Conservation (phyloP, 2,797 vertebrate species). For the Thripadectes ignobilis region DNA sequence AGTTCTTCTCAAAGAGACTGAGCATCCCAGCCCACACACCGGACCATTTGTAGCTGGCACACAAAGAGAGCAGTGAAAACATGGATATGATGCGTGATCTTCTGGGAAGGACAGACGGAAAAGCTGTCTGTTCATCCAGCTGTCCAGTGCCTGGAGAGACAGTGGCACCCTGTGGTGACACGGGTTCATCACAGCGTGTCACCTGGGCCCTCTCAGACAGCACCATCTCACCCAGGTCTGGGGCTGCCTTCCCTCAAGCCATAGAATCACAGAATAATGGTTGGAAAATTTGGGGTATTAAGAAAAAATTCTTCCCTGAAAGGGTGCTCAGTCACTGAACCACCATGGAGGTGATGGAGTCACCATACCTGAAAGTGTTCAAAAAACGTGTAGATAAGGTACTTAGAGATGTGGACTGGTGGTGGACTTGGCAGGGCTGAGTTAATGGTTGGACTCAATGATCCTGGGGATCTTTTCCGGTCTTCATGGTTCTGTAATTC, state of each 20-base stretch:
- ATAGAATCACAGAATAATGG: not conserved
- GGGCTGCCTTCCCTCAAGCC: not conserved
- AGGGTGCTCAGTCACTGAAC: not conserved
- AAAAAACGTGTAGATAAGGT: not conserved
- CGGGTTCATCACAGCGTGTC: not conserved
- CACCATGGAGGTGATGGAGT: not conserved
- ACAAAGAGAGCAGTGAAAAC: not conserved
- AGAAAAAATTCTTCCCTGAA: not conserved
- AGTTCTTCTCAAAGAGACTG: not conserved
- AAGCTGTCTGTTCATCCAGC: not conserved
- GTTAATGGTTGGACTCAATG: fast-evolving
- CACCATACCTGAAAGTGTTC: not conserved
- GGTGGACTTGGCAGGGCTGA: not conserved
- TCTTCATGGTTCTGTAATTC: not conserved
- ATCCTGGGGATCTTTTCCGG: not conserved
- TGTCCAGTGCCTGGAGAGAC: not conserved
- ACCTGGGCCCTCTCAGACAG: not conserved
- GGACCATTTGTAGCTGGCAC: not conserved
- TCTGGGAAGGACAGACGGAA: not conserved
- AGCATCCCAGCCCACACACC: not conserved
- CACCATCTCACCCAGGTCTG: no score
- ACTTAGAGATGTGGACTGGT: not conserved
- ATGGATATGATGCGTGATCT: fast-evolving
- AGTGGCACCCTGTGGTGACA: conserved; percentile 22
- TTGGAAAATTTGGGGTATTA: not conserved